phyloP scores from a whole-genome alignment of 2,797 vertebrate genomes.

The Diplodus sargus region DNA sequence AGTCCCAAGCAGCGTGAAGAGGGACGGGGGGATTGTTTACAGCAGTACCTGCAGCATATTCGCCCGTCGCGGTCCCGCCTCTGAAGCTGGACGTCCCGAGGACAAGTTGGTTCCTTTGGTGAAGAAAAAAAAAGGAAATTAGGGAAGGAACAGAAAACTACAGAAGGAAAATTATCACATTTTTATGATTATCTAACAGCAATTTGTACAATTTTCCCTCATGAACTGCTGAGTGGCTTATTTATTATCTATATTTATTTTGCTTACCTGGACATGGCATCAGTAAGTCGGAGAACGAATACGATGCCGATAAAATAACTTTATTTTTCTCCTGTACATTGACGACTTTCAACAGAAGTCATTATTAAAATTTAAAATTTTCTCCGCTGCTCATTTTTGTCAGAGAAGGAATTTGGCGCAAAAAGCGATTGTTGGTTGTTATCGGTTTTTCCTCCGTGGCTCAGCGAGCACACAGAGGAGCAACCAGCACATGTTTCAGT shows the following conservation, averaged over 20 bases:
- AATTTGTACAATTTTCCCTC: constrained; percentile 19
- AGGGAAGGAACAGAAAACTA: constrained; percentile 6
- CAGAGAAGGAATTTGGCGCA: background rate
- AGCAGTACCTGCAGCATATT: constrained; percentile 61
- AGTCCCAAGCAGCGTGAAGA: constrained; percentile 70
- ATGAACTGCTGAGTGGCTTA: background rate
- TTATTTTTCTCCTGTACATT: background rate
- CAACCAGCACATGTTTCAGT: constrained; percentile 59
- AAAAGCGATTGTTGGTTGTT: constrained; percentile 16
- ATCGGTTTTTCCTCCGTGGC: constrained; percentile 25
- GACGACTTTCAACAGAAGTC: background rate
- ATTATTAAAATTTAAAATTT: background rate
- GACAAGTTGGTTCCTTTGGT: constrained; percentile 14
- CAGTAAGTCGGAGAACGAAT: background rate
- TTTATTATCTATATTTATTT: background rate
- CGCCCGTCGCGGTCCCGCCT: background rate
- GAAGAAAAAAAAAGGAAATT: background rate
- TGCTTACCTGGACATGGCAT: background rate
- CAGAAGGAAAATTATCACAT: constrained; percentile 5
- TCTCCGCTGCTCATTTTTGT: background rate
- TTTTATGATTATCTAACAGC: constrained; percentile 13
- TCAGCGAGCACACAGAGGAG: constrained; percentile 28
- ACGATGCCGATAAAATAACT: background rate
- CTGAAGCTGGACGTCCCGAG: constrained; percentile 35
- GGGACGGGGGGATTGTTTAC: constrained; percentile 72